phyloP scores from a whole-genome alignment of 1,140 invertebrate species.

The Diorhabda sublineata region DNA sequence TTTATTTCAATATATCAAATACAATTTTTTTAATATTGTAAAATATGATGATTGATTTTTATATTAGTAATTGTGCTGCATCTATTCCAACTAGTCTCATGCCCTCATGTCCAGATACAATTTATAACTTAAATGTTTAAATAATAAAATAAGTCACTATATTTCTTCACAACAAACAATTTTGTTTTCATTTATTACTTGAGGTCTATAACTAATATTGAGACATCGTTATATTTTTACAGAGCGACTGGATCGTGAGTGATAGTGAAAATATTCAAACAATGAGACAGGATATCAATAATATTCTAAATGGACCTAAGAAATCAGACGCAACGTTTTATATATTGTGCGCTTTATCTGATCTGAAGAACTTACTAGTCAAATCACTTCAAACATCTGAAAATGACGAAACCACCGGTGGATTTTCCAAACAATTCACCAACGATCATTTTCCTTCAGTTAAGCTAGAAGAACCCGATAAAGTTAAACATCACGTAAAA shows the following conservation, averaged over 20 bases:
- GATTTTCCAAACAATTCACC: constrained; percentile 55
- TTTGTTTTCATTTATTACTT: too few relatives aligned
- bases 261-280: constrained; percentile 43
- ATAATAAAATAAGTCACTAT: too few relatives aligned
- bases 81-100: too few relatives aligned
- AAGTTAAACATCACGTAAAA: constrained; percentile 56
- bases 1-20: constrained; percentile 11
- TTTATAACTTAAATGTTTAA: too few relatives aligned
- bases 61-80: too few relatives aligned
- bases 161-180: too few relatives aligned
- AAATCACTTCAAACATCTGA: constrained; percentile 43
- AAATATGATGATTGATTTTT: too few relatives aligned
- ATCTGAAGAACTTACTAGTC: constrained; percentile 55
- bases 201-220: too few relatives aligned
- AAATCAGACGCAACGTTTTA: constrained; percentile 49
- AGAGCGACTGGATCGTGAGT: constrained; percentile 46
- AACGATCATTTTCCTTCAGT: constrained; percentile 48
- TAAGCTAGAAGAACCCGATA: constrained; percentile 52
- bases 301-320: constrained; percentile 51
- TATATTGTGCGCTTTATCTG: constrained; percentile 55
- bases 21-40: too few relatives aligned
- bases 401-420: constrained; percentile 43
- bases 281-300: constrained; percentile 47
- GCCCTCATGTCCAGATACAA: too few relatives aligned
- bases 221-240: constrained; percentile 29